These are phyloP conservation scores for Aphaenogaster floridana DNA, from an alignment of 1,140 invertebrate genomes.

Conservation along the genomic window DNA sequence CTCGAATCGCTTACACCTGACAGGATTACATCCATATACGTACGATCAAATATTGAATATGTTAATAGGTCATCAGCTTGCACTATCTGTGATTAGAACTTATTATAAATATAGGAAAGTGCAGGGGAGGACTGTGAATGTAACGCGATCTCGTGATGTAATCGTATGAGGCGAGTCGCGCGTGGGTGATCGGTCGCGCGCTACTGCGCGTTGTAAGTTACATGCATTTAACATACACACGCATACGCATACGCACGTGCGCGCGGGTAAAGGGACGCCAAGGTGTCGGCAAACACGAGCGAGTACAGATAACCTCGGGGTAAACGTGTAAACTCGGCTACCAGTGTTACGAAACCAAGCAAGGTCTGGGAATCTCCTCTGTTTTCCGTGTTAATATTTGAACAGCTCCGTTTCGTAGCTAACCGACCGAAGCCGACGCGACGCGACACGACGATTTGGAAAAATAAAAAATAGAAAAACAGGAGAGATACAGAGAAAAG, in stretches of 20 bases:
- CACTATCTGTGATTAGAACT: background rate
- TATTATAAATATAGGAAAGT: conserved; percentile 19
- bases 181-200: conserved; percentile 61
- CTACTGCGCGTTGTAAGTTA: conserved; percentile 59
- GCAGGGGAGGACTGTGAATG: background rate
- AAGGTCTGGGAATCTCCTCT: conserved; percentile 76
- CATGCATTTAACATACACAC: conserved; percentile 3
- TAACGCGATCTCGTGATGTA: conserved; percentile 43
- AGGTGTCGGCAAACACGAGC: conserved; percentile 77
- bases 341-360: conserved; percentile 82
- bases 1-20: background rate
- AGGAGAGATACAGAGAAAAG: background rate
- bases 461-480: background rate
- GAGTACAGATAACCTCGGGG: conserved; percentile 71
- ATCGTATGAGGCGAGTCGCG: conserved; percentile 29
- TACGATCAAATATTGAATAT: conserved; percentile 44
- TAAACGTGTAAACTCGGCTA: conserved; percentile 80
- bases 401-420: conserved; percentile 74
- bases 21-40: background rate
- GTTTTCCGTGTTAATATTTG: conserved; percentile 84
- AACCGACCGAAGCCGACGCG: conserved; percentile 45
- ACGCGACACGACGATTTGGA: conserved; percentile 12
- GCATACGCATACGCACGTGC: background rate
- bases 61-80: conserved; percentile 41
- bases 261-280: conserved; percentile 15